Percentiles rank a stretch among this genome's conserved stretches.
Evolutionary conservation across 2,113 vertebrate species (phyloP).

Genomic region (Hirundichthys speculiger): DNA sequence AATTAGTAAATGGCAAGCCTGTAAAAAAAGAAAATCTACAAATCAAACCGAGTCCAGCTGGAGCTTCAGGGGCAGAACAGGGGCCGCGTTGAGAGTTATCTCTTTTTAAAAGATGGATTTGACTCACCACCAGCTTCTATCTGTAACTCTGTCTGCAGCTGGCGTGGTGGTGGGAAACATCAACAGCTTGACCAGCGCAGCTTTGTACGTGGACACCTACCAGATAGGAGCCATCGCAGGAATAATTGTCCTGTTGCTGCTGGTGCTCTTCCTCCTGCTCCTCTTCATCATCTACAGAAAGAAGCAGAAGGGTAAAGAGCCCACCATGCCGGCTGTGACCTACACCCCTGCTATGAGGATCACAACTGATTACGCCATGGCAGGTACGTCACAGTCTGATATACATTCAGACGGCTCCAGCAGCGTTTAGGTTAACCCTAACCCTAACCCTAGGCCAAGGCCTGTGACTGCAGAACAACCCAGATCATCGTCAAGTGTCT

Average conservation of each 20-base stretch:
- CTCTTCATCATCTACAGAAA: constrained; percentile 93
- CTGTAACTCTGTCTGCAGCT: constrained; percentile 72
- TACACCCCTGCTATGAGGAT: constrained; percentile 92
- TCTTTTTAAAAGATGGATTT: no score
- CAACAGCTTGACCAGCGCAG: constrained; percentile 92
- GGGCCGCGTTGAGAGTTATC: no score
- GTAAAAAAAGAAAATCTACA: no score
- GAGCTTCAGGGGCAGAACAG: no score
- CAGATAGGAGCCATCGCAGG: constrained; percentile 93
- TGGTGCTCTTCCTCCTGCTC: constrained; percentile 90
- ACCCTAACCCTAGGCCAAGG: no score
- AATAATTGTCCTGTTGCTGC: constrained; percentile 90
- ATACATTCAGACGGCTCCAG: no score
- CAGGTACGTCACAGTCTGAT: constrained; percentile 53
- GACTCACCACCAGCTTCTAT: no score
- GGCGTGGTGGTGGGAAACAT: constrained; percentile 90
- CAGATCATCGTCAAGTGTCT: neutral
- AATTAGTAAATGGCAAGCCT: no score
- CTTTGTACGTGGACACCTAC: constrained; percentile 90
- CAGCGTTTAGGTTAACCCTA: no score
- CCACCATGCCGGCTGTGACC: constrained; percentile 89
- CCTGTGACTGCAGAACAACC: no score
- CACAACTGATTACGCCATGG: constrained; percentile 85
- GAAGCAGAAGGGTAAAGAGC: constrained; percentile 94
- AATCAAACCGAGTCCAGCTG: no score